These are phyloP conservation scores for Trichacis sp. DNA, from an alignment of 2,888 invertebrate species.

Conservation along the genomic window DNA sequence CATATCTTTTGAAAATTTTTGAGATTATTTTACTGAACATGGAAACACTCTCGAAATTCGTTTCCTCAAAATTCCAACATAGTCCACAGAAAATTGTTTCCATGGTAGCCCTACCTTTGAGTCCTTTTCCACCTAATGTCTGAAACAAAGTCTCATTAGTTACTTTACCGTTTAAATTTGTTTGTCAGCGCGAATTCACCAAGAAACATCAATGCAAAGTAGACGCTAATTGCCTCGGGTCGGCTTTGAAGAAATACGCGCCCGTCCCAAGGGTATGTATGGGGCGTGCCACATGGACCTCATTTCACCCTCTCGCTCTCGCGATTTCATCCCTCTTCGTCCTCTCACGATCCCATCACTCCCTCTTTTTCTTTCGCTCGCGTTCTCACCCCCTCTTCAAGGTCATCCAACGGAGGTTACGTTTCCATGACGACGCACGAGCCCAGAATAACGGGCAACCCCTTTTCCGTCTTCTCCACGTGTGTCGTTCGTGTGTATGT, in stretches of 20 bases:
- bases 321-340: constrained; percentile 11
- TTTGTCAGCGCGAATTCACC: too few relatives aligned
- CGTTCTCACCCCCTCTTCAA: constrained; percentile 46
- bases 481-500: constrained; percentile 23
- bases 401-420: constrained; percentile 56
- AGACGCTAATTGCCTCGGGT: constrained; percentile 17
- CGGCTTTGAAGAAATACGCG: constrained; percentile 15
- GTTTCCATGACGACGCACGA: constrained; percentile 59
- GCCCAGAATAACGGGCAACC: constrained; percentile 54
- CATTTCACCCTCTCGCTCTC: constrained; percentile 18
- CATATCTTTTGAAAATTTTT: too few relatives aligned
- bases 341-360: constrained; percentile 23
- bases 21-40: too few relatives aligned
- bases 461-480: constrained; percentile 45
- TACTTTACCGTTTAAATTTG: too few relatives aligned
- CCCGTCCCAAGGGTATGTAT: constrained; percentile 22
- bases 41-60: too few relatives aligned
- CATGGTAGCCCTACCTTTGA: too few relatives aligned
- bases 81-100: too few relatives aligned
- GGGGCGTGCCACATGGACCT: constrained; percentile 36
- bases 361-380: constrained; percentile 20
- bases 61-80: too few relatives aligned
- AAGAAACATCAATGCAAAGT: too few relatives aligned
- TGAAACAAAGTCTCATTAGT: too few relatives aligned
- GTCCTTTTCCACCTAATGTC: too few relatives aligned